Evolutionary conservation across 2,888 invertebrate genomes (phyloP), one percentile per base, ranked within the genome.

Genomic region (Ametastegia equiseti): DNA sequence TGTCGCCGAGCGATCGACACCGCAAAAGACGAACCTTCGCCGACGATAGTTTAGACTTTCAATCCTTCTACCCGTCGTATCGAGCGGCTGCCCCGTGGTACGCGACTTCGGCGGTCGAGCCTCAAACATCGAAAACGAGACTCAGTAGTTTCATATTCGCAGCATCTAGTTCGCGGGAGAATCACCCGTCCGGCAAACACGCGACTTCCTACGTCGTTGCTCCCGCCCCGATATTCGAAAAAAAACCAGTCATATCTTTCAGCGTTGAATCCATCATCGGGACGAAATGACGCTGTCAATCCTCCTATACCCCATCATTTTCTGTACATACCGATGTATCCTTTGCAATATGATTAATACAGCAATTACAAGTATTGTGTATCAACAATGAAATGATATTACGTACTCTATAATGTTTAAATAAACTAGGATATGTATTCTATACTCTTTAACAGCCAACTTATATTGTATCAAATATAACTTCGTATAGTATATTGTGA

Each of bases 201-300:
- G 39, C n/a, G 47, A 63, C 75, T 13, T 79, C 65, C 4, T 45
- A 57, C 13, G 71, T 47, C 50, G 47, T 67, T 1, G 54, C 71
- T 13, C 45, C 65, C 2, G 36, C 54, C 5, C 75, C 85, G 11
- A 84, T 83, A 33, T 79, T 86, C 39, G 86, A 88, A n/a, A 90
- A 89, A 63, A 90, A 90, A 81, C 84, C 90, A 1, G 87, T 86
- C 3, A 89, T 91, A 63, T 89, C 91, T 1, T 91, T 91, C 81
- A 91, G 91, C 82, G 90, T 91, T 3, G 91, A 91, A 82, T 91
- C 91, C 19, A 91, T 91, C 42, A 91, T 91, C 19, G 91, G 90
- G 30, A 88, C 84, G n/a, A 90, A 90, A 63, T 88, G 82, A 85
- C 69, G 36, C 67, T 42, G 19, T 57, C 57, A 23, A 79, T 75